These are phyloP conservation scores for Eutrigla gurnardus DNA, from an alignment of 2,797 vertebrate species.

Conservation along the genomic window DNA sequence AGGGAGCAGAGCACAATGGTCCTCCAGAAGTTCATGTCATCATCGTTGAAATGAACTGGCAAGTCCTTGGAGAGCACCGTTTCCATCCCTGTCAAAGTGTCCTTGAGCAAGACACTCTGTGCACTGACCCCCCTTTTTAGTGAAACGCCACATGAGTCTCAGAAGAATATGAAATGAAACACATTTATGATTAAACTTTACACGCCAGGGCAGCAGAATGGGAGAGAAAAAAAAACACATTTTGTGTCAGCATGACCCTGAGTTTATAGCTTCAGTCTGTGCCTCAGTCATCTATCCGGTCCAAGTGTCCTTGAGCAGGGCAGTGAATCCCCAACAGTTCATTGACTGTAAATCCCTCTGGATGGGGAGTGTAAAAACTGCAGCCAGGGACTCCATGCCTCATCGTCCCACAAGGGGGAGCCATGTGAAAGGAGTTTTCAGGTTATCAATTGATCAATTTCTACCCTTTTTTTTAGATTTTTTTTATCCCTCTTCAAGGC, in stretches of 20 bases:
- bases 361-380: constrained; percentile 45
- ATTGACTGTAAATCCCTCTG: constrained; percentile 54
- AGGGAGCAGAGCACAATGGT: constrained; percentile 13
- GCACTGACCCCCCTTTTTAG: constrained; percentile 31
- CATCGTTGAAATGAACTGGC: constrained; percentile 34
- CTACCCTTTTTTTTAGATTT: constrained; percentile 36
- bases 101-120: constrained; percentile 54
- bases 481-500: constrained; percentile 52
- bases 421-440: constrained; percentile 56
- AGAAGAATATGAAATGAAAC: constrained; percentile 47
- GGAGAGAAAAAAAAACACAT: constrained; percentile 20
- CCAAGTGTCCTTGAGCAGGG: constrained; percentile 66
- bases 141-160: constrained; percentile 38
- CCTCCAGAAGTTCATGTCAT: constrained; percentile 39
- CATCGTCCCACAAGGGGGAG: constrained; percentile 73
- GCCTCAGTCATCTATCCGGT: constrained; percentile 41
- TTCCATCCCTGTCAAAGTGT: constrained; percentile 48
- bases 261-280: constrained; percentile 50
- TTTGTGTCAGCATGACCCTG: constrained; percentile 40
- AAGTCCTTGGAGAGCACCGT: constrained; percentile 45
- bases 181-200: constrained; percentile 61
- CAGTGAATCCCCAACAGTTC: constrained; percentile 63
- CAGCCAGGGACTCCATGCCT: constrained; percentile 21
- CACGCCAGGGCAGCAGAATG: constrained; percentile 21
- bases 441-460: constrained; percentile 62